phyloP scores from a whole-genome alignment of 2,113 vertebrate species.

The Dasyurus viverrinus region DNA sequence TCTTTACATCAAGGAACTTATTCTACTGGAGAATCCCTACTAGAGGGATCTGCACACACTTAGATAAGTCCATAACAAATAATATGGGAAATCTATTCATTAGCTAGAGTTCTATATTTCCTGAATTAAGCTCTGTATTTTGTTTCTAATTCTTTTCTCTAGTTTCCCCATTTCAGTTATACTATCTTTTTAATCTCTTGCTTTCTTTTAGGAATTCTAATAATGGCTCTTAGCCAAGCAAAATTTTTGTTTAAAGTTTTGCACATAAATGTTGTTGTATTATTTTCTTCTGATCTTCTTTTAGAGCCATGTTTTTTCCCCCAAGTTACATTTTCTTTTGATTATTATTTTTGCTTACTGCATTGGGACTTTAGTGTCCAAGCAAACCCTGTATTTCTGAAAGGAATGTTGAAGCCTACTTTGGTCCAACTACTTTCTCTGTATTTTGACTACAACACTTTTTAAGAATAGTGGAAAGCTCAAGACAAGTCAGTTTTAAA shows the following conservation, averaged over 20 bases:
- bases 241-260: background rate
- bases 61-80: background rate
- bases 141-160: background rate
- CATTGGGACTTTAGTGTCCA: background rate
- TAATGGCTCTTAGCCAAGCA: background rate
- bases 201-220: background rate
- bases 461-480: background rate
- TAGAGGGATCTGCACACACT: background rate
- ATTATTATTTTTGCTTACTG: background rate
- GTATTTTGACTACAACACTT: background rate
- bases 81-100: background rate
- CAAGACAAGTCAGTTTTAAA: background rate
- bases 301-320: background rate
- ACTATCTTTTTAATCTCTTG: background rate
- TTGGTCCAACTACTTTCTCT: background rate
- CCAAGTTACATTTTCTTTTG: background rate
- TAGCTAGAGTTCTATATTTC: background rate
- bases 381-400: background rate
- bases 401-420: background rate
- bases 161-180: background rate
- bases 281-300: background rate
- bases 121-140: background rate
- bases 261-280: background rate
- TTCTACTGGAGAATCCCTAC: background rate
- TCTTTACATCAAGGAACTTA: background rate